Evolutionary conservation across 2,797 vertebrate species (phyloP), one percentile per base, ranked within the genome.

Genomic region (Hippoglossus hippoglossus): DNA sequence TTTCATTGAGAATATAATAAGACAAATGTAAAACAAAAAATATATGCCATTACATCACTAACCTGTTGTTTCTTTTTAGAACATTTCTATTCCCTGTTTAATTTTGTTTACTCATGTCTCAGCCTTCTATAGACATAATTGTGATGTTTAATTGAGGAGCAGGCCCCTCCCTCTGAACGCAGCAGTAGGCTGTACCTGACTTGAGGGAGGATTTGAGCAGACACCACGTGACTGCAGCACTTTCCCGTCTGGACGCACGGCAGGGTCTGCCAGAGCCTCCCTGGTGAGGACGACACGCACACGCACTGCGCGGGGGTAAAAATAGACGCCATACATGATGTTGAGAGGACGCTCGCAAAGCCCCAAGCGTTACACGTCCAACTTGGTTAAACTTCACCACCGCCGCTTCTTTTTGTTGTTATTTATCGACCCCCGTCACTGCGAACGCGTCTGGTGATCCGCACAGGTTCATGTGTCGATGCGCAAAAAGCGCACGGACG

Each of bases 211-310:
- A 76, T 81, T 75, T 87, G 74, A 89, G 89, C 84, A 93, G 86
- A 92, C 71, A 89, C 50, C 93, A 94, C 90, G 92, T 95, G 94
- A 94, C 86, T 87, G 83, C 91, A 86, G 89, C 80, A 80, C 88
- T 86, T 69, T 44, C 69, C 81, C 9, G 89, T 79, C 81, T 84
- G 85, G 85, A 83, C 77, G 8, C 86, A 71, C 84, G 63, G 67
- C 75, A 77, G 60, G 73, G 73, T 89, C 81, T 68, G 64, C 68
- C 87, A 80, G 79, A 81, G 82, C 78, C 64, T 88, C 87, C 77
- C 82, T 25, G 52, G 69, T 74, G 85, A 82, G 87, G 58, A 79
- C 50, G 64, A 57, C 62, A 26, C 74, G 72, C 61, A 59, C 58
- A 62, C 44, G 58, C 78, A 73, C 81, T 31, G 71, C 53, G 63